These are phyloP conservation scores for Eurypyga helias DNA, from an alignment of 2,113 vertebrate genomes.

Conservation along the genomic window DNA sequence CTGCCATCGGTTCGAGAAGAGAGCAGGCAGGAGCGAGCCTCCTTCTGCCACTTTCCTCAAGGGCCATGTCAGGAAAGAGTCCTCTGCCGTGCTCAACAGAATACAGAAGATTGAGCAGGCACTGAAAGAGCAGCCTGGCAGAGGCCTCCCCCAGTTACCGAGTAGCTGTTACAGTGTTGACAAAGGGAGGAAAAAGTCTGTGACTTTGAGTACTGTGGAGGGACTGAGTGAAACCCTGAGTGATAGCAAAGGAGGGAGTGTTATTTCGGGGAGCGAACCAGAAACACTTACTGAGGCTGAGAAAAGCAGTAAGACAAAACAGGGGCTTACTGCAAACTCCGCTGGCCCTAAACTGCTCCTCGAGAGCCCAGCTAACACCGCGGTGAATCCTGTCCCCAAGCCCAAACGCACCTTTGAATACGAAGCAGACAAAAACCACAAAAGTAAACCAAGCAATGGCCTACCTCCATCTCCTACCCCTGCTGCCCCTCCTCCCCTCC, in stretches of 20 bases:
- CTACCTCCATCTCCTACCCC: slow-evolving; percentile 84
- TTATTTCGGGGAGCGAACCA: slow-evolving; percentile 82
- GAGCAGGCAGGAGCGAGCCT: slow-evolving; percentile 80
- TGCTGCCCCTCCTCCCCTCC: slow-evolving; percentile 89
- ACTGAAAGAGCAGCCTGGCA: slow-evolving; percentile 91
- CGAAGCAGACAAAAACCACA: slow-evolving; percentile 90
- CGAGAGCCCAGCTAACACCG: slow-evolving; percentile 73
- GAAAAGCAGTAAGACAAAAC: slow-evolving; percentile 81
- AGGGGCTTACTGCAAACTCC: slow-evolving; percentile 76
- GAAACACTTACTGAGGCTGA: slow-evolving; percentile 79
- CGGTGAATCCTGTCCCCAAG: slow-evolving; percentile 95
- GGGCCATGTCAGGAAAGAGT: slow-evolving; percentile 85
- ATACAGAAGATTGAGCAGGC: slow-evolving; percentile 98
- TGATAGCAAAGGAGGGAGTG: slow-evolving; percentile 77
- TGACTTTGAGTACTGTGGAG: slow-evolving; percentile 78
- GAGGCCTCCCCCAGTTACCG: slow-evolving; percentile 89
- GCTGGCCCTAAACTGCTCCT: slow-evolving; percentile 76
- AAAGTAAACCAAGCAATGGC: slow-evolving; percentile 86
- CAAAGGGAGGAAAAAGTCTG: slow-evolving; percentile 83
- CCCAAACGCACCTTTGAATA: slow-evolving; percentile 99
- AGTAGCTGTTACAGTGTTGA: slow-evolving; percentile 94
- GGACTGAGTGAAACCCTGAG: slow-evolving; percentile 77
- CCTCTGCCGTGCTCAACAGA: slow-evolving; percentile 93
- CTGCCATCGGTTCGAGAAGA: slow-evolving; percentile 85
- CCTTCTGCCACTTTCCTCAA: slow-evolving; percentile 80